These are phyloP conservation scores for Zele albiditarsus DNA, from an alignment of 2,888 invertebrate genomes.

Conservation along the genomic window DNA sequence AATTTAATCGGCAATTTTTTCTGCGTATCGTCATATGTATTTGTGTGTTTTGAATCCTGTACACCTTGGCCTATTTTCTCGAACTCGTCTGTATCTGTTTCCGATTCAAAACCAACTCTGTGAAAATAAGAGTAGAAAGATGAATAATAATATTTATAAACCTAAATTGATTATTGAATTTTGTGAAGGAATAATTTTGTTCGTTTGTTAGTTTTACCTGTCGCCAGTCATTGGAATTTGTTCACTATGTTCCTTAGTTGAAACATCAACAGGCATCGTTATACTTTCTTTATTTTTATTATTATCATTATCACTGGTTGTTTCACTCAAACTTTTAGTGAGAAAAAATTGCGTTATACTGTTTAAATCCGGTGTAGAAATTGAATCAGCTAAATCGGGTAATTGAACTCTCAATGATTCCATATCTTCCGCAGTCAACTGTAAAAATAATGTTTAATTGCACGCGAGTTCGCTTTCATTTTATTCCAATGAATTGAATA, in stretches of 20 bases:
- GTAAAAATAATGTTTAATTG: constrained; percentile 32
- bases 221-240: constrained; percentile 61
- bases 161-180: too few species aligned
- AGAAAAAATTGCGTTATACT: constrained; percentile 83
- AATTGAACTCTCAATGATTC: constrained; percentile 79
- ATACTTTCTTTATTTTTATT: constrained; percentile 64
- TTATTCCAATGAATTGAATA: neutral
- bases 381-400: constrained; percentile 80
- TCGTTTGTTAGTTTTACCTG: constrained; percentile 56
- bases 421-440: constrained; percentile 76
- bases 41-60: constrained; percentile 61
- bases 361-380: constrained; percentile 81
- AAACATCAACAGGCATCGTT: constrained; percentile 59
- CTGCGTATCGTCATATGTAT: constrained; percentile 60
- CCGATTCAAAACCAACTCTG: constrained; percentile 84
- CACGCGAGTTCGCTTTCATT: neutral
- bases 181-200: neutral
- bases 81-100: constrained; percentile 88
- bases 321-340: constrained; percentile 72
- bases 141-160: neutral
- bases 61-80: constrained; percentile 82
- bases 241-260: constrained; percentile 58
- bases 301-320: constrained; percentile 58
- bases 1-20: constrained; percentile 63
- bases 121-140: constrained; percentile 37